Base-by-base conservation (phyloP, 2,888 invertebrate species). In the Brachypalpus laphriformis region DNA sequence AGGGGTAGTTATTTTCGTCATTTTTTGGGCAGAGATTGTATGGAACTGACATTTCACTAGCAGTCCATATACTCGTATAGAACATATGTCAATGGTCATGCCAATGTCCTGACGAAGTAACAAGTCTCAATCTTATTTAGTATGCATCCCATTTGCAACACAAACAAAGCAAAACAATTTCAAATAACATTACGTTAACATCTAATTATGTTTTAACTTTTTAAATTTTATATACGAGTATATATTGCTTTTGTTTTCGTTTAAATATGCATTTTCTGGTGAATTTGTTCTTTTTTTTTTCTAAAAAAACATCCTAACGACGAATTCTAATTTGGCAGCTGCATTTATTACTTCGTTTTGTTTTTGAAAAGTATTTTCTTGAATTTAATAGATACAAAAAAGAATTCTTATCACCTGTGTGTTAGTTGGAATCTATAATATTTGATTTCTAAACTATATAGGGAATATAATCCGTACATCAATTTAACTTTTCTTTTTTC, bases 281-380 rank as follows among this genome's bases (percentile, higher is more conserved):
- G 5, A 7, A 34, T 34, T 34, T 40, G n/a, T n/a, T n/a, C 14
- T 40, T 8, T 40, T 25, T 42, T 14, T 45, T 45, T 56, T 31
- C 9, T 34, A 16, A 22, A 56, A 25, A 25, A 57, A 57, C 34
- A 34, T 20, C 4, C 28, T 47, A 47, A 31, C 14, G 63, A 31
- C 22, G n/a, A 57, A 31, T 51, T 42, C 11, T 42, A 72, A 61
- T 54, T 61, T 61, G 72, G 72, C 72, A 61, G 51, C 72, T 61
- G 72, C 42, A n/a, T 42, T 61, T 45, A 40, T 51, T 40, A 25
- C 16, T 37, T 49, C 7, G 16, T 40, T 72, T 51, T 18, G 18
- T 8, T 49, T 47, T 47, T 47, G 3, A 47, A 47, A 18, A 47
- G 8, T 42, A n/a, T 31, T 22, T 45, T 18, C 1, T 68, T 56